Conservation (phyloP, 1,140 invertebrate genomes). For the Caenorhabditis inopinata region DNA sequence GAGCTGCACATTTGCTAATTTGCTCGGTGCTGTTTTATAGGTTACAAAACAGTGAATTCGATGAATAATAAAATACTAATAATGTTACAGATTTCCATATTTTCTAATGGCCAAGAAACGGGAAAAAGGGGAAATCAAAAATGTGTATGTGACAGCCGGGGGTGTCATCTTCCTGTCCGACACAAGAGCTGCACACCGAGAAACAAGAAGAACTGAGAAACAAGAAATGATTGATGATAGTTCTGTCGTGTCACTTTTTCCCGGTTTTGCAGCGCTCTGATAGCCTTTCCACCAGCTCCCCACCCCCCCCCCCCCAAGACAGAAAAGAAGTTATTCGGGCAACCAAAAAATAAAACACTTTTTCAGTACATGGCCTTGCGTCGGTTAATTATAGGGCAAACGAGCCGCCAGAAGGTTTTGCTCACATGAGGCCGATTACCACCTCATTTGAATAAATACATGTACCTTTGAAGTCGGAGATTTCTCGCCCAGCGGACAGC, state of each 20-base stretch:
- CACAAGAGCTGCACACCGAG: not conserved
- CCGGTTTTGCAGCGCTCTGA: not conserved
- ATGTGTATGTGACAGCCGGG: conserved; percentile 15
- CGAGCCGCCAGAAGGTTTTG: not conserved
- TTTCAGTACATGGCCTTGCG: not conserved
- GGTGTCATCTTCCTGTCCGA: not conserved
- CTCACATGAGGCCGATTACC: not conserved
- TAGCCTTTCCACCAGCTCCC: too few species aligned
- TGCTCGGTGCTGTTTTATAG: too few species aligned
- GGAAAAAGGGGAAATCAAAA: conserved; percentile 5
- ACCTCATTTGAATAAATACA: not conserved
- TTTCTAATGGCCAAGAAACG: not conserved
- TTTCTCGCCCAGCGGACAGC: not conserved
- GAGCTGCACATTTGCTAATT: too few species aligned
- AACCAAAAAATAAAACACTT: not conserved
- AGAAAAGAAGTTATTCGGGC: not conserved
- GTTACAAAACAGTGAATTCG: too few species aligned
- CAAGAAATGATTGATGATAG: conserved; percentile 25
- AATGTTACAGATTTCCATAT: too few species aligned
- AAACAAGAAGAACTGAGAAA: conserved; percentile 31
- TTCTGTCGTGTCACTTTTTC: conserved; percentile 21
- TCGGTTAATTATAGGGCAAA: not conserved
- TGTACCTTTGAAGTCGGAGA: too few species aligned
- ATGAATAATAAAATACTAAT: too few species aligned
- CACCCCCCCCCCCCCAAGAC: not conserved